A percentile compares a stretch with the other conserved stretches of the same genome.
Evolutionary conservation across 2,113 vertebrate genomes (phyloP).

Genomic region (Nothoprocta perdicaria): DNA sequence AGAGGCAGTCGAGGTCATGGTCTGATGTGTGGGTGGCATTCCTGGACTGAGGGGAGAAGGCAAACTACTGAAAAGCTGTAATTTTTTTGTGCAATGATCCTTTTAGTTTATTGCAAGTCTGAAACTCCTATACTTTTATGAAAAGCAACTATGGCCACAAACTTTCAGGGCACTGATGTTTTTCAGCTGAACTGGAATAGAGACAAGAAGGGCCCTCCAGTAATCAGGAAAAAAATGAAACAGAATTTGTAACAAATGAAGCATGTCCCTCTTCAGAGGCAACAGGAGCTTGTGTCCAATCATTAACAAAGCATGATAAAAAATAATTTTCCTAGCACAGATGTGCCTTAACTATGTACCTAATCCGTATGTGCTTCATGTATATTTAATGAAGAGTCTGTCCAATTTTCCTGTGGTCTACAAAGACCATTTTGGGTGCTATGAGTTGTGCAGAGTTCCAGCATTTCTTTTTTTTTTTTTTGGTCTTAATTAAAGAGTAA

Average conservation of each 20-base stretch:
- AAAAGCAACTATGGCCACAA: slow-evolving; percentile 10
- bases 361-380: background rate
- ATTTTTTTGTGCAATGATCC: slow-evolving; percentile 16
- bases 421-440: background rate
- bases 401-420: background rate
- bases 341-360: background rate
- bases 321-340: background rate
- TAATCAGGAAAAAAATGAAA: background rate
- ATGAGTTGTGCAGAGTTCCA: background rate
- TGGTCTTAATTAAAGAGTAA: background rate
- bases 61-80: background rate
- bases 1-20: slow-evolving; percentile 35
- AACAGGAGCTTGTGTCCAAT: slow-evolving; percentile 13
- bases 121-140: slow-evolving; percentile 2
- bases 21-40: slow-evolving; percentile 11
- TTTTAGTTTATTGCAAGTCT: background rate
- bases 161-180: background rate
- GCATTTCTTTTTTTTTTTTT: background rate
- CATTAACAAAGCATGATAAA: background rate
- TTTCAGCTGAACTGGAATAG: background rate
- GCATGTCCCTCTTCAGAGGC: slow-evolving; percentile 13
- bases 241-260: background rate
- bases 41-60: background rate
- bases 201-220: slow-evolving; percentile 9
- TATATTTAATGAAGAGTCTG: background rate